A percentile compares a stretch with the other conserved stretches of the same genome.
Conservation (phyloP, 2,888 invertebrate genomes). For the Eudasyphora cyanicolor region DNA sequence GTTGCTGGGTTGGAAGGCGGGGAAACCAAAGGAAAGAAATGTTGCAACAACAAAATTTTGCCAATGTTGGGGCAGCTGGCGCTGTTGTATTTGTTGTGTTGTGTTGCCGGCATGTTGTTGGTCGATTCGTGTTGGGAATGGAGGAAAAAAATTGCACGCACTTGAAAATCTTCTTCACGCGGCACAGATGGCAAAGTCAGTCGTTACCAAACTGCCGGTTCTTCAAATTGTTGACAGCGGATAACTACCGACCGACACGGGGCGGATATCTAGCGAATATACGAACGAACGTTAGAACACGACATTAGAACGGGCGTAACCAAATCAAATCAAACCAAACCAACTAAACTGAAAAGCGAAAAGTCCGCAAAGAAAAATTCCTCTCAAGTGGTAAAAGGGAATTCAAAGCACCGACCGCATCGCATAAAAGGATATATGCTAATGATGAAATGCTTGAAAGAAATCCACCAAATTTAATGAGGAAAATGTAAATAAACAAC, state of each 20-base stretch:
- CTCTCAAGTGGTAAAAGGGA: neutral
- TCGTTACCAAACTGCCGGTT: conserved; percentile 65
- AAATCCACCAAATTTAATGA: conserved; percentile 15
- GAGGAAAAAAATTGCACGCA: conserved; percentile 60
- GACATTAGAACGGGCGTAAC: neutral
- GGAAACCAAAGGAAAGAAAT: conserved; percentile 37
- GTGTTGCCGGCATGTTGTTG: conserved; percentile 21
- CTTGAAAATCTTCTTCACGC: conserved; percentile 61
- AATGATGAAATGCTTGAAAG: conserved; percentile 22
- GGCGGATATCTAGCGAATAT: conserved; percentile 14
- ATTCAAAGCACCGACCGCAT: neutral
- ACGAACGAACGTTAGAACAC: neutral
- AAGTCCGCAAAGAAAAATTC: neutral
- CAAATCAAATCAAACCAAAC: no score
- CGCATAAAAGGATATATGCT: neutral
- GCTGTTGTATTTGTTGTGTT: neutral
- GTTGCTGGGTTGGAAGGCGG: conserved; percentile 30
- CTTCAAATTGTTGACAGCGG: conserved; percentile 57
- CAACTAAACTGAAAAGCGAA: neutral
- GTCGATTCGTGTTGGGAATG: neutral
- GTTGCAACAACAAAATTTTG: neutral
- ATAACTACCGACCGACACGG: conserved; percentile 15
- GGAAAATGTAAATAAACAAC: conserved; percentile 5
- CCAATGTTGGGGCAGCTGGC: neutral
- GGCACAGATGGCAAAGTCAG: conserved; percentile 63